Evolutionary conservation across 2,797 vertebrate genomes (phyloP), one percentile per base, ranked within the genome.

Genomic region (Poeciliopsis paucimaculata): DNA sequence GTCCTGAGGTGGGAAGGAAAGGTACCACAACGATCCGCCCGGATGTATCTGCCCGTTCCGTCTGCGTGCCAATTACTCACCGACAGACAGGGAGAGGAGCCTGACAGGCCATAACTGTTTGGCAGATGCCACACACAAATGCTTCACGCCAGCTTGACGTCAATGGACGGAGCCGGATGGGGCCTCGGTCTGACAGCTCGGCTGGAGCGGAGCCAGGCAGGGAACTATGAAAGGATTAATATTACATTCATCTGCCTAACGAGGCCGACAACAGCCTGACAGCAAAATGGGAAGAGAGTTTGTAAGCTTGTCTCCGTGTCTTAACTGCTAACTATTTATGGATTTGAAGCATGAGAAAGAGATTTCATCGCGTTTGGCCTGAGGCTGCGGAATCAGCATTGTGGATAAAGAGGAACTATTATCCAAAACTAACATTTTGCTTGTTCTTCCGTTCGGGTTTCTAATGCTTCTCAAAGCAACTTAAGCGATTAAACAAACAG

Each of bases 41-140:
- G 95, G 93, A 94, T 88, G 91, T 89, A 90, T 94, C 94, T 94
- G 89, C 90, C 94, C 84, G 84, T 90, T 84, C 86, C 82, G 77
- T 88, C 92, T 91, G 89, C 87, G 88, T 90, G 94, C 95, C 95
- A 96, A 95, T 96, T 96, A 96, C 93, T 95, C 89, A 87, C 86
- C 92, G 94, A 94, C 94, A 94, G 94, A 91, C 88, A 91, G 91
- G 83, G 85, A 90, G 89, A 83, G 73, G 87, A 89, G 87, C 51
- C 88, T 92, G 91, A 89, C 87, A 91, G 89, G 90, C 89, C 90
- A 91, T 93, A 62, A 92, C 91, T 88, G 73, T 90, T 94, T 95
- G 95, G 93, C 95, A 95, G 93, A 95, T 94, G 93, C 88, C 88
- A 93, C 77, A 88, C 90, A 92, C 87, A 91, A 92, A 91, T 84